Base-by-base conservation (phyloP, 2,888 invertebrate genomes). In the Pherbina coryleti region DNA sequence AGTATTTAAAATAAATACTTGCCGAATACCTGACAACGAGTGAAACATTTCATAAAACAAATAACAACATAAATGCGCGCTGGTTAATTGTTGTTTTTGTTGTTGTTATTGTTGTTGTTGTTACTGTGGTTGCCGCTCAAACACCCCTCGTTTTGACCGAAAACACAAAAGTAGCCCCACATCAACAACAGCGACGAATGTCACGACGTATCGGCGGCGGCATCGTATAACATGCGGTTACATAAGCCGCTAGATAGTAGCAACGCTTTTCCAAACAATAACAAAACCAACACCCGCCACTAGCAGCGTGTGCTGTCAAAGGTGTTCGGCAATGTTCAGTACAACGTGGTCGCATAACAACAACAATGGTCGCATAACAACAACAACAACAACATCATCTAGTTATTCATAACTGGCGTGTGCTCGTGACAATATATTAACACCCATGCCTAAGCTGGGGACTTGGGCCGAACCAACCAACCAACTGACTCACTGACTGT, bases 351-450 rank as follows among this genome's bases (percentile, higher is more conserved):
- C 44, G 44, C 44, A 44, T 44, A 11, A 14, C 44, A 44, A 44
- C 31, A 31, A 31, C 31, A 31, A n/a, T n/a, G n/a, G n/a, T n/a
- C n/a, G n/a, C n/a, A 31, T 5, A 31, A 31, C 31, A 5, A 31
- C 31, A 31, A 31, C 31, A 5, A 31, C 31, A 31, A 31, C 11
- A 44, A 11, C 44, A 44, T 44, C 44, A 44, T 11, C 44, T 44
- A 44, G 44, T 44, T 44, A 44, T 44, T 44, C 44, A 44, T 44
- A 44, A 44, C 44, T 44, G 44, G 44, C 44, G 44, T 44, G 44
- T 28, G 64, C 64, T 64, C 64, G 83, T 83, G 83, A 83, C 83
- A 84, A 85, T 85, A 85, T 84, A 85, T 84, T 85, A 84, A 85
- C 84, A 85, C 84, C 81, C 71, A 53, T 19, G 66, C 75, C 66